Evolutionary conservation across 2,797 vertebrate species (phyloP).

Genomic region (Megalops cyprinoides): DNA sequence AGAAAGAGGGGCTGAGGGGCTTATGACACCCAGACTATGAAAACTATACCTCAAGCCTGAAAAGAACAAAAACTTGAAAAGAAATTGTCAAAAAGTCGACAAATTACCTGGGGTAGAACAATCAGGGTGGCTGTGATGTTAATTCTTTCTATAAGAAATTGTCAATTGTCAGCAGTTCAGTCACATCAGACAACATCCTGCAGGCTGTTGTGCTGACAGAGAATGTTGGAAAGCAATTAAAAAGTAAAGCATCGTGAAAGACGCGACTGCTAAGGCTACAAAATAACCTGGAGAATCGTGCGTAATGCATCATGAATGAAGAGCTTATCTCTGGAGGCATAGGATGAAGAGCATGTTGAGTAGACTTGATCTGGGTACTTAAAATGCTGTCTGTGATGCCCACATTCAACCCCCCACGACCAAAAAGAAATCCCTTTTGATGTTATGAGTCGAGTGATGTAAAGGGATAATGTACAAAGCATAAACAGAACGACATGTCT

Average conservation of each 20-base stretch:
- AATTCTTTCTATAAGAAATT: slow-evolving; percentile 67
- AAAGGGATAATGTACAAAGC: background rate
- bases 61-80: slow-evolving; percentile 54
- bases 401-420: background rate
- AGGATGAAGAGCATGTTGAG: background rate
- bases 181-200: slow-evolving; percentile 48
- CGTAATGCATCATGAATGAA: background rate
- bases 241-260: slow-evolving; percentile 55
- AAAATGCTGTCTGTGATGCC: slow-evolving; percentile 16
- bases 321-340: slow-evolving; percentile 10
- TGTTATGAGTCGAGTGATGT: background rate
- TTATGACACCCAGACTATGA: slow-evolving; percentile 39
- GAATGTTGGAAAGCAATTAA: slow-evolving; percentile 62
- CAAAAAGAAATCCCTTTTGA: background rate
- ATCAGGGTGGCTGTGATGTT: slow-evolving; percentile 57
- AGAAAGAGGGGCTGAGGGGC: slow-evolving; percentile 22
- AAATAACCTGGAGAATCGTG: background rate
- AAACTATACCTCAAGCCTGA: slow-evolving; percentile 46
- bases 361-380: slow-evolving; percentile 13
- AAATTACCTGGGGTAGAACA: slow-evolving; percentile 62
- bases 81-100: slow-evolving; percentile 55
- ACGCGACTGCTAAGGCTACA: background rate
- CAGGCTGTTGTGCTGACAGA: slow-evolving; percentile 39
- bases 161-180: slow-evolving; percentile 58
- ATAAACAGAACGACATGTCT: background rate